Evolutionary conservation across 2,113 vertebrate species (phyloP), one percentile per base, ranked within the genome.

Genomic region (Cettia cetti): DNA sequence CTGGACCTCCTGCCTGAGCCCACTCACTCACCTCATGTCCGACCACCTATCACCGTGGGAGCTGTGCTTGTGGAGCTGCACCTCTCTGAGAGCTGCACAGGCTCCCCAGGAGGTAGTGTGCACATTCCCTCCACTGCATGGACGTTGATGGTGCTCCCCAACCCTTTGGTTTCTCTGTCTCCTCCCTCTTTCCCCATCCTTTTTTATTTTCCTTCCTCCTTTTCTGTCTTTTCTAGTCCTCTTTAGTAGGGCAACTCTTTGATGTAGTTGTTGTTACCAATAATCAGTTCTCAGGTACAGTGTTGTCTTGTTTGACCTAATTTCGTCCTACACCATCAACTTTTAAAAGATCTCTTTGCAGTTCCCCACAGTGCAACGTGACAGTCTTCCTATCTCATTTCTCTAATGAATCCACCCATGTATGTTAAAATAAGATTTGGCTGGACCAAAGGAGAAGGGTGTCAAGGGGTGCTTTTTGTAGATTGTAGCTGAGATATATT

Each of bases 31-130:
- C 4, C 10, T 10, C 17, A 2, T 27, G n/a, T 33, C 11, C 0
- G 0, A 22, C 42, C 5, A 2, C 63, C 5, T 13, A 8, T 10
- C 0, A 0, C 52, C 1, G 1, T 0, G 3, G 27, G 23, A 74
- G 18, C 23, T 45, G 71, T 23, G 19, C 53, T 3, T 27, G 42
- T 13, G 30, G 52, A 57, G 22, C 44, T 5, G 7, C 5, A 4
- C 2, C 5, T 31, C 21, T 47, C 27, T 1, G 6, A 12, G 27
- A 26, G 16, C 50, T 66, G 16, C 35, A 6, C 33, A 47, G 50
- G 21, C 40, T 79, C 8, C 22, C 28, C 9, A 1, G 10, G 16
- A 20, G 40, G 16, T 2, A 66, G 21, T 1, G 1, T 20, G 33
- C 39, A 45, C 39, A 54, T 44, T 26, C 8, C 4, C 13, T 17